Base-by-base conservation (phyloP, 2,797 vertebrate species). In the Nyctibius grandis region DNA sequence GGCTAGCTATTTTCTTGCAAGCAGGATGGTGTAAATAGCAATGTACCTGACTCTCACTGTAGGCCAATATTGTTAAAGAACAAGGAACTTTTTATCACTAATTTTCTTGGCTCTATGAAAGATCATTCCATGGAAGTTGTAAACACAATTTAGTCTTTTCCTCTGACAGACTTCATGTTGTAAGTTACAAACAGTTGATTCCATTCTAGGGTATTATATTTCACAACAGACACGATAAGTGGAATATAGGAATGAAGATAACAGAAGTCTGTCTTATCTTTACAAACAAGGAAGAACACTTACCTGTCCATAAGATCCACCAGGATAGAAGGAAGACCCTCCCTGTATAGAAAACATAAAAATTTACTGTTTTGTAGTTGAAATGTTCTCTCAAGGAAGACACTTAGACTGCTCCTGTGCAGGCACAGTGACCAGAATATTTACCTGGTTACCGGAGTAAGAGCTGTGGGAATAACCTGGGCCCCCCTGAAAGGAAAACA, bases 381-480 rank as follows among this genome's bases (percentile, higher is more conserved):
- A 45, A 76, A 25, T 5, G 22, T n/a, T 68, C 34, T 42, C 54
- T 14, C 44, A 53, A 12, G 15, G 14, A 51, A 38, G 23, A 44
- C 12, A 42, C 61, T 44, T 19, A 38, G 21, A 29, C 14, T 48
- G 33, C 15, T 64, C 4, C 31, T 29, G 4, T 21, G 16, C 45
- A 76, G n/a, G 4, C 13, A 82, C 21, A 45, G 21, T 3, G 36
- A 36, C 6, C 34, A 34, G 29, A 87, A 51, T 81, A 48, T 60
- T 93, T 85, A 94, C 96, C 96, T 96, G 93, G 45, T 79, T 88
- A 8, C 78, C 67, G 0, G 85, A 89, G 31, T 92, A 95, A 42
- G 93, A 85, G 57, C 81, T 15, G 10, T 96, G 50, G 21, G 85
- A 87, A n/a, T 82, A 95, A 61, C 70, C 87, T 76, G 70, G 85